These are phyloP conservation scores for Coilia nasus DNA, from an alignment of 2,797 vertebrate genomes.

Conservation along the genomic window DNA sequence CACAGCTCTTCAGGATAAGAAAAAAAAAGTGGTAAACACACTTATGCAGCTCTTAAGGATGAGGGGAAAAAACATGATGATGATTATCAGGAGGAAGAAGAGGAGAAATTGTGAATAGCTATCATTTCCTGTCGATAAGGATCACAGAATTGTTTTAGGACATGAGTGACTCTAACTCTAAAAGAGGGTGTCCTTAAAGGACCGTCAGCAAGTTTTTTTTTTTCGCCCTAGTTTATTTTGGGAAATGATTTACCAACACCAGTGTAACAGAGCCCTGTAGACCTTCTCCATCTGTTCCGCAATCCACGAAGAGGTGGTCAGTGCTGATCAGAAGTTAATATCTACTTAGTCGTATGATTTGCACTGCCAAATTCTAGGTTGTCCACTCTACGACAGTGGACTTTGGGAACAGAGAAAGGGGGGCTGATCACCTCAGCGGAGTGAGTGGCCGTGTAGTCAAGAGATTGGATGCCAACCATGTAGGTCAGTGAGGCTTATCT, in stretches of 20 bases:
- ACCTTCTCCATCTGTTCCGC: background rate
- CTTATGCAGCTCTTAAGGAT: background rate
- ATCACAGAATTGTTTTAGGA: background rate
- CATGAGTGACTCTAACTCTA: background rate
- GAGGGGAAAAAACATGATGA: background rate
- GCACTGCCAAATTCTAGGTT: background rate
- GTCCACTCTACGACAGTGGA: background rate
- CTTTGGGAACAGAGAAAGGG: too few species aligned
- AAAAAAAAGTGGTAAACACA: background rate
- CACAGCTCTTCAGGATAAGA: too few species aligned
- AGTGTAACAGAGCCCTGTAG: background rate
- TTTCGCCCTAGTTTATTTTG: background rate
- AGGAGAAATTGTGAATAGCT: background rate
- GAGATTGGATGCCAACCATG: background rate
- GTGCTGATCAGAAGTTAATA: too few species aligned
- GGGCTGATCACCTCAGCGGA: background rate
- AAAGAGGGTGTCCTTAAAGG: background rate
- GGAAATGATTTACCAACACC: background rate
- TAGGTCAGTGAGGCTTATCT: background rate
- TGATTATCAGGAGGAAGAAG: background rate
- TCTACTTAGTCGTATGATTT: background rate
- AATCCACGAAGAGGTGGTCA: background rate
- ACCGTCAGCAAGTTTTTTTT: background rate
- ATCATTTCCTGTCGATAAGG: constrained; percentile 1
- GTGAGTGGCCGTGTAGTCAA: background rate